phyloP scores from a whole-genome alignment of 2,113 vertebrate genomes.

The Silurus glanis region DNA sequence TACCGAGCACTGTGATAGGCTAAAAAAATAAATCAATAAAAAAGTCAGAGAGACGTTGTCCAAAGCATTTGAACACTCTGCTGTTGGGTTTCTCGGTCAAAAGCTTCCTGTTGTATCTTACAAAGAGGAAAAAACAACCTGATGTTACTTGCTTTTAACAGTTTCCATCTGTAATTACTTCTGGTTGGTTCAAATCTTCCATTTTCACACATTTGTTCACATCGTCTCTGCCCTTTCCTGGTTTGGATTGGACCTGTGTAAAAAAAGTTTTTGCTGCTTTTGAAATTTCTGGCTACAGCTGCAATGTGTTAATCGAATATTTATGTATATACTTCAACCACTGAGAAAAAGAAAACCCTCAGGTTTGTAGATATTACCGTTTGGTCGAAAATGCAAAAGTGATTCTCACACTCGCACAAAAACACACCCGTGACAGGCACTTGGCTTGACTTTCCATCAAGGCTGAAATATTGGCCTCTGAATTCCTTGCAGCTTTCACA shows the following conservation, averaged over 20 bases:
- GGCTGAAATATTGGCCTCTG: constrained; percentile 24
- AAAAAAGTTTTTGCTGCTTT: background rate
- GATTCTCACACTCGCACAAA: background rate
- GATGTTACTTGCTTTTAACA: background rate
- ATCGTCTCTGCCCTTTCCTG: background rate
- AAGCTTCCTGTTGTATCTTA: too few species aligned
- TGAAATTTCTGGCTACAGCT: background rate
- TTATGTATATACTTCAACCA: background rate
- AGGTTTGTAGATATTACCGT: background rate
- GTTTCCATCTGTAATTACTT: background rate
- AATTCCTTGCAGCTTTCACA: constrained; percentile 39
- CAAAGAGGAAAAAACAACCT: background rate
- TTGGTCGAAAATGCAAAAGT: background rate
- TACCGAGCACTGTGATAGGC: background rate
- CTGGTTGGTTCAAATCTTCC: background rate
- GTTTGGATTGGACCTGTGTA: background rate
- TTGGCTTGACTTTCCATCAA: constrained; percentile 34
- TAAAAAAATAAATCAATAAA: background rate
- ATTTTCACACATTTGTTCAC: background rate
- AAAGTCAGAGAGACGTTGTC: background rate
- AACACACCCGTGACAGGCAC: background rate
- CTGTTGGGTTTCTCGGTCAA: background rate
- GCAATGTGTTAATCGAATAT: background rate
- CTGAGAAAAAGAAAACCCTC: background rate
- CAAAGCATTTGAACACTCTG: background rate